phyloP scores from a whole-genome alignment of 2,888 invertebrate species.

The Drosophila buzzatii region DNA sequence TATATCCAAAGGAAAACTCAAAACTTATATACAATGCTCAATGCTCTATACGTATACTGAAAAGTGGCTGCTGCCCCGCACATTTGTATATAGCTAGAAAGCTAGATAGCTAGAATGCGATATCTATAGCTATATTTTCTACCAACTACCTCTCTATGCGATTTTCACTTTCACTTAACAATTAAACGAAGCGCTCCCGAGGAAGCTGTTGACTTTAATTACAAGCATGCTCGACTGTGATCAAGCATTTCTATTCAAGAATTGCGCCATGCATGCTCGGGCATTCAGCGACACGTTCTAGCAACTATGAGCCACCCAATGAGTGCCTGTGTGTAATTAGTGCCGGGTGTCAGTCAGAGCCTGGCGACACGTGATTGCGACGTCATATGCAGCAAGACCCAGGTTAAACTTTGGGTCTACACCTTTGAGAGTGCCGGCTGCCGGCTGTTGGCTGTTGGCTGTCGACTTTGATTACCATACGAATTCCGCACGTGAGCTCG shows the following conservation, averaged over 20 bases:
- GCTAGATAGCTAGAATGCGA: not conserved
- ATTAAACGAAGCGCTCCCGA: not conserved
- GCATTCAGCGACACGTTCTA: conserved; percentile 1
- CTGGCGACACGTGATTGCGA: conserved; percentile 21
- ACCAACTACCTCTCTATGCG: not conserved
- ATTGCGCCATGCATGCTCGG: not conserved
- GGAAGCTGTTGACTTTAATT: conserved; percentile 2
- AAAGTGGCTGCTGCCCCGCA: no score
- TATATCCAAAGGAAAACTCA: no score
- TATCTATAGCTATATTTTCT: not conserved
- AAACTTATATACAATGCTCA: no score
- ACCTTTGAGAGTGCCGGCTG: conserved; percentile 28
- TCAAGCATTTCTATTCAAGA: not conserved
- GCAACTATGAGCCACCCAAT: conserved; percentile 5
- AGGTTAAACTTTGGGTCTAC: not conserved
- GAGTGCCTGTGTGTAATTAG: conserved; percentile 26
- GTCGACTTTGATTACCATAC: conserved; percentile 8
- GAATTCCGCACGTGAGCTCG: conserved; percentile 45
- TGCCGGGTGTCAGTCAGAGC: conserved; percentile 13
- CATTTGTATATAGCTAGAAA: no score
- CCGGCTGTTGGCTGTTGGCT: conserved; percentile 8
- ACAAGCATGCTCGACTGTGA: conserved; percentile 2
- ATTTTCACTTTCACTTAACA: conserved; percentile 3
- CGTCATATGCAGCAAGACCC: conserved; percentile 1
- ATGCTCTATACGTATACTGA: no score